Evolutionary conservation across 2,888 invertebrate species (phyloP), one percentile per base, ranked within the genome.

Genomic region (Cylloceria caligata): DNA sequence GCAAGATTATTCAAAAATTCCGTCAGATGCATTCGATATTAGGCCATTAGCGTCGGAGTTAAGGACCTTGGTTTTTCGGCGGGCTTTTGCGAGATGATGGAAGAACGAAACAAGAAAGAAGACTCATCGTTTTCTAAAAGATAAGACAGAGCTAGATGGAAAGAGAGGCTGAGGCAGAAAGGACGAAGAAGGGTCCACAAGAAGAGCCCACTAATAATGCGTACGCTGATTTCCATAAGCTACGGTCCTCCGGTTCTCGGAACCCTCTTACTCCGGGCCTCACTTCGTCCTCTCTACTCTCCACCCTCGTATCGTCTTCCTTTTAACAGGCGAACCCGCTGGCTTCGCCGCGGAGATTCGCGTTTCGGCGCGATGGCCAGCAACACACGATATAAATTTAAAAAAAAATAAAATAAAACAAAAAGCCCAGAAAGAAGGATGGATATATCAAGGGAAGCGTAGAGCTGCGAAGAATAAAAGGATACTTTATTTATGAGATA

Each of bases 211-310:
- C 84, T 86, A 88, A 88, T 85, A 87, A 88, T 86, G 86, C 84
- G 80, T 87, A 84, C 83, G 74, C 86, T 86, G 84, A 88, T 89
- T 89, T 88, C 86, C 87, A 89, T 87, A 89, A 89, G 84, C 84
- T 84, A 86, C 86, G 77, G 87, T 84, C 83, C 86, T 85, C 62
- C 42, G 71, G 57, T 87, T 86, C 88, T 83, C 78, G 67, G 85
- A 88, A 88, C 79, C 75, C 49, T 76, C 77, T 80, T 71, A 72
- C 80, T 71, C 73, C 24, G 47, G 47, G 27, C 74, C 64, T 78
- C 78, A 19, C 73, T 74, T 62, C n/a, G 47, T 71, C 75, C 30
- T 9, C 47, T 65, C 67, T 45, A 16, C 24, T 78, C 57, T 67
- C 71, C 47, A 57, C 65, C 55, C 55, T 49, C 65, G 64, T 64